Evolutionary conservation across 2,888 invertebrate species (phyloP).

Genomic region (Lissonota sp.): DNA sequence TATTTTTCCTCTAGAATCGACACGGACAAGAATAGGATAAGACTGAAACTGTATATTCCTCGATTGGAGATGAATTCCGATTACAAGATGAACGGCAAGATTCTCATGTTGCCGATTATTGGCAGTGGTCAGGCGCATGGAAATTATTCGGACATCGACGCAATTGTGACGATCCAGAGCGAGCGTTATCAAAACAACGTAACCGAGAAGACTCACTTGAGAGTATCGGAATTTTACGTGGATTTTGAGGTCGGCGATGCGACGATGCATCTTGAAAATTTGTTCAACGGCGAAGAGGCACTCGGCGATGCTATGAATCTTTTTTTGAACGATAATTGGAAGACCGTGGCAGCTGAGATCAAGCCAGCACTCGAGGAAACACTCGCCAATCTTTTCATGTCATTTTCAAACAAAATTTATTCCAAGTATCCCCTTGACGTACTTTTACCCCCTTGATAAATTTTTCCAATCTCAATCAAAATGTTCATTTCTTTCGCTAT

Average conservation of each 20-base stretch:
- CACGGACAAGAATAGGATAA: conserved; percentile 85
- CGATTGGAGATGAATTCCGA: conserved; percentile 87
- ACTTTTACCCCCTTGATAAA: conserved; percentile 83
- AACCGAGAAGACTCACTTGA: conserved; percentile 83
- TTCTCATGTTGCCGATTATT: conserved; percentile 90
- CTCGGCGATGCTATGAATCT: conserved; percentile 89
- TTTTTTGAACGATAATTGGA: conserved; percentile 92
- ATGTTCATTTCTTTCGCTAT: background rate
- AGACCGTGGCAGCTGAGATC: conserved; percentile 88
- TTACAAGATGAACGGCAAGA: conserved; percentile 88
- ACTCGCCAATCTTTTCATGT: conserved; percentile 86
- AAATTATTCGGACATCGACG: conserved; percentile 89
- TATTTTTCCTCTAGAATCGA: conserved; percentile 84
- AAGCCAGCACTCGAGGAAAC: conserved; percentile 89
- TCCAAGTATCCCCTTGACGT: conserved; percentile 86
- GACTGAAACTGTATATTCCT: conserved; percentile 88
- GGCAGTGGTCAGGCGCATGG: conserved; percentile 89
- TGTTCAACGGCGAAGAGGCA: conserved; percentile 88
- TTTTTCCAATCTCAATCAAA: background rate
- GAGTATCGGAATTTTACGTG: conserved; percentile 87
- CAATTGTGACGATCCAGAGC: conserved; percentile 86
- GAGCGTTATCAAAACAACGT: conserved; percentile 84
- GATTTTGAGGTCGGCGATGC: conserved; percentile 89
- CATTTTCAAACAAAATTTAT: conserved; percentile 87
- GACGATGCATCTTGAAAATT: conserved; percentile 88